A percentile compares a stretch with the other conserved stretches of the same genome.
phyloP scores from a whole-genome alignment of 2,888 invertebrate species.

The Crocallis elinguaria region DNA sequence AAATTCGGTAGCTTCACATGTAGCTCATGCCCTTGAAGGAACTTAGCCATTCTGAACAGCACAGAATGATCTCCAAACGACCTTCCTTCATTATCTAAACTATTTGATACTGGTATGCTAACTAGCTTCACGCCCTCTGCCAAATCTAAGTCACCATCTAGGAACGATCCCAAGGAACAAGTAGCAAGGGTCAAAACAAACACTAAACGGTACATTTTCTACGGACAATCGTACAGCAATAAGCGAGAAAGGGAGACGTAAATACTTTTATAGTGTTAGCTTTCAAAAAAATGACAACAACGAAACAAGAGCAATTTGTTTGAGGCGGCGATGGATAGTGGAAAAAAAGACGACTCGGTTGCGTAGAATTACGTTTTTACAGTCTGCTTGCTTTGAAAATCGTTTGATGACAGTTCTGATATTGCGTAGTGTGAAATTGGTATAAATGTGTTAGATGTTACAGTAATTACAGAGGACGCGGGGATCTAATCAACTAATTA shows the following conservation, averaged over 20 bases:
- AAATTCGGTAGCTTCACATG: constrained; percentile 89
- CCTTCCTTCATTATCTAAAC: constrained; percentile 74
- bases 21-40: constrained; percentile 89
- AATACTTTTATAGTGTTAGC: constrained; percentile 74
- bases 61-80: constrained; percentile 80
- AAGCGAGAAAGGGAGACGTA: constrained; percentile 67
- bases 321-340: constrained; percentile 49
- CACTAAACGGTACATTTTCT: constrained; percentile 69
- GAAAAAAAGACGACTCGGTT: constrained; percentile 51
- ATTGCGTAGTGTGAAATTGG: constrained; percentile 25
- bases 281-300: constrained; percentile 79
- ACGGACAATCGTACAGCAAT: constrained; percentile 62
- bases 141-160: constrained; percentile 83
- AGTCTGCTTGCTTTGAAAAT: constrained; percentile 31
- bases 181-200: constrained; percentile 51
- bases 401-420: constrained; percentile 15
- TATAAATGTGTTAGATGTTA: background rate
- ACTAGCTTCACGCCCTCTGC: constrained; percentile 87
- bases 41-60: constrained; percentile 86
- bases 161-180: constrained; percentile 52
- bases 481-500: background rate
- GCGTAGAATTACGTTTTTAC: constrained; percentile 41
- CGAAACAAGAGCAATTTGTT: constrained; percentile 59
- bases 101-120: constrained; percentile 77
- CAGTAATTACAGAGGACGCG: background rate